A percentile compares a stretch with the other conserved stretches of the same genome.
Evolutionary conservation across 1,140 invertebrate species (phyloP).

Genomic region (Drosophila melanogaster): Release_6_plus_ISO1_MT NT_037436.4:3258001-3258500

Average conservation of each 20-base stretch:
- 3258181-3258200: constrained; percentile 78
- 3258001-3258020: constrained; percentile 29
- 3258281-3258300: constrained; percentile 80
- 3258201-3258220: constrained; percentile 17
- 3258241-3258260: constrained; percentile 43
- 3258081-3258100: constrained; percentile 50
- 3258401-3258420: constrained; percentile 68
- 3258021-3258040: constrained; percentile 56
- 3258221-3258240: constrained; percentile 72
- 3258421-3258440: constrained; percentile 63
- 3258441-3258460: constrained; percentile 24
- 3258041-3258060: constrained; percentile 22
- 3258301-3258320: constrained; percentile 43
- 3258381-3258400: constrained; percentile 27
- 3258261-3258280: constrained; percentile 54
- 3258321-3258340: constrained; percentile 27
- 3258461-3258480: constrained; percentile 19
- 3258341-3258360: constrained; percentile 35
- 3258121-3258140: constrained; percentile 59
- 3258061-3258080: constrained; percentile 18
- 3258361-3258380: constrained; percentile 61
- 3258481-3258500: constrained; percentile 54
- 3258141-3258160: constrained; percentile 69
- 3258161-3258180: constrained; percentile 73
- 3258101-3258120: constrained; percentile 30